phyloP scores from a whole-genome alignment of 2,888 invertebrate species.

The Cryptophagus acutangulus region DNA sequence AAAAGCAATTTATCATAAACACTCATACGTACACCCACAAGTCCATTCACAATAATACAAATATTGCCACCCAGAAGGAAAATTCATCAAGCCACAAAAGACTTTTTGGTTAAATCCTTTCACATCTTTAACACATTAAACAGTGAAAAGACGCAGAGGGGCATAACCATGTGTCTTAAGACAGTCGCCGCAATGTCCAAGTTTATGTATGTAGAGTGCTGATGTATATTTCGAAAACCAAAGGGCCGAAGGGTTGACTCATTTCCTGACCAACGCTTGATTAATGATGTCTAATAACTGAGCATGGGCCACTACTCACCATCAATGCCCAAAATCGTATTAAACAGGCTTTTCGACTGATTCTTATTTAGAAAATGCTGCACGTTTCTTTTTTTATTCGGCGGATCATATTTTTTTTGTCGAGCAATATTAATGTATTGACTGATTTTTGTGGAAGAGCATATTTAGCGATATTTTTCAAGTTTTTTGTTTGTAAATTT shows the following conservation, averaged over 20 bases:
- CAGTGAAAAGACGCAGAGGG: conserved; percentile 3
- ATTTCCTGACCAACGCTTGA: conserved; percentile 50
- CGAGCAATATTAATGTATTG: conserved; percentile 37
- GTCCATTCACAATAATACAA: conserved; percentile 1
- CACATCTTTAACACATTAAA: conserved; percentile 9
- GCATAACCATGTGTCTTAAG: conserved; percentile 20
- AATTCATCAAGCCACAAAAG: conserved; percentile 20
- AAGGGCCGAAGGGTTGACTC: conserved; percentile 50
- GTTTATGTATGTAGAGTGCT: conserved; percentile 21
- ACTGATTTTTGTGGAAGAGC: conserved; percentile 15
- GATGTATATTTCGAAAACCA: conserved; percentile 20
- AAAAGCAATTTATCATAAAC: conserved; percentile 13
- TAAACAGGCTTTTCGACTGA: too few species aligned
- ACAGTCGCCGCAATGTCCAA: conserved; percentile 17
- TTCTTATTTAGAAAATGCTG: too few species aligned
- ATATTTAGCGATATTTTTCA: neutral
- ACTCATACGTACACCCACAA: neutral
- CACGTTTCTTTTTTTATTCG: too few species aligned
- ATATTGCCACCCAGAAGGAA: conserved; percentile 10
- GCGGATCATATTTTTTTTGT: conserved; percentile 40
- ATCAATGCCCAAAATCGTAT: too few species aligned
- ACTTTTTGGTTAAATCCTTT: conserved; percentile 6
- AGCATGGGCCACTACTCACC: conserved; percentile 16
- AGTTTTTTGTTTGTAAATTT: neutral
- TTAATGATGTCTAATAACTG: conserved; percentile 51